Percentiles rank a stretch among this genome's conserved stretches.
Conservation (phyloP, 2,113 vertebrate species). For the Nymphicus hollandicus region DNA sequence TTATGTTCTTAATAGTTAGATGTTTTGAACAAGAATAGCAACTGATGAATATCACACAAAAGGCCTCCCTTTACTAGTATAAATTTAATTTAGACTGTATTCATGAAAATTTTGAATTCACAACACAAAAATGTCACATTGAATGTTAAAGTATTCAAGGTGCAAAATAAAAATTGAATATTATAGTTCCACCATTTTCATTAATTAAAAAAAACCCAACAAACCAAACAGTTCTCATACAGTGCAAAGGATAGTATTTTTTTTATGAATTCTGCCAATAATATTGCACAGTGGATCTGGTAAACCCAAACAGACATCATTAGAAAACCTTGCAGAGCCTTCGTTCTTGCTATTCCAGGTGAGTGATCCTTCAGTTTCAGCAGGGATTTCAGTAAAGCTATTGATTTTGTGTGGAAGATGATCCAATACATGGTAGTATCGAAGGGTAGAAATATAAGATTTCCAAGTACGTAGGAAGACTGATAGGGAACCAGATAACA, state of each 20-base stretch:
- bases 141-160: neutral
- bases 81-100: slow-evolving; percentile 36
- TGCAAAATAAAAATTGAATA: slow-evolving; percentile 17
- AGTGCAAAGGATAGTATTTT: neutral
- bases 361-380: neutral
- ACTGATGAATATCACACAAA: slow-evolving; percentile 37
- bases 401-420: neutral
- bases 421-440: neutral
- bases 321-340: neutral
- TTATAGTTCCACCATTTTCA: slow-evolving; percentile 26
- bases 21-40: slow-evolving; percentile 54
- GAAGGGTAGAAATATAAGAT: neutral
- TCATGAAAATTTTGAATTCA: neutral
- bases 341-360: neutral
- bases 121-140: neutral
- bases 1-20: slow-evolving; percentile 45
- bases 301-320: neutral
- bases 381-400: neutral
- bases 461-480: neutral
- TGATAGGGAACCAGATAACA: neutral
- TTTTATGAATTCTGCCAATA: neutral
- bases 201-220: neutral
- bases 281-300: neutral
- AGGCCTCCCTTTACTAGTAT: neutral
- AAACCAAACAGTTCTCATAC: neutral